These are phyloP conservation scores for Marisa cornuarietis DNA, from an alignment of 1,140 invertebrate species.

Conservation along the genomic window DNA sequence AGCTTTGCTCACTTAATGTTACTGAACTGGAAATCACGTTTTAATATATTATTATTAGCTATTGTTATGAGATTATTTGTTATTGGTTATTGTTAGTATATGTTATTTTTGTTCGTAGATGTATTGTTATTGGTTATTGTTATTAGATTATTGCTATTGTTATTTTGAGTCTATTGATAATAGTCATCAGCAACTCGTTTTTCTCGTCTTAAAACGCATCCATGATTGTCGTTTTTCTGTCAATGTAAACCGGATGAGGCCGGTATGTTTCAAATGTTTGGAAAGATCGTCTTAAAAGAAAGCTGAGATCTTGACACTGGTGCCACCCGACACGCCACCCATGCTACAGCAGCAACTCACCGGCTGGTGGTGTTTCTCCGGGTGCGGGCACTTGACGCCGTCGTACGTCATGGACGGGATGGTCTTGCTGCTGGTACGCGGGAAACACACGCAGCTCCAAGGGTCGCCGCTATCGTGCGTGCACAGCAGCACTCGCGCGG, in stretches of 20 bases:
- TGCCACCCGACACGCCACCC: neutral
- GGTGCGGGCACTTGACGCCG: slow-evolving; percentile 40
- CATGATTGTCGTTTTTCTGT: neutral
- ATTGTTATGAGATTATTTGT: too few relatives aligned
- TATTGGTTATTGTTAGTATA: too few relatives aligned
- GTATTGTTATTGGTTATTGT: too few relatives aligned
- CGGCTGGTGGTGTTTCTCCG: slow-evolving; percentile 30
- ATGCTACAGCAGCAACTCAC: neutral
- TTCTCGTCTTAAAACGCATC: too few relatives aligned
- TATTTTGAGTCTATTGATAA: too few relatives aligned
- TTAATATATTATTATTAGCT: too few relatives aligned
- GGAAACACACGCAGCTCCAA: slow-evolving; percentile 36
- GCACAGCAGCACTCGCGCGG: slow-evolving; percentile 29
- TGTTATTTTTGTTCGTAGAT: too few relatives aligned
- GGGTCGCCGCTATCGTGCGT: slow-evolving; percentile 34
- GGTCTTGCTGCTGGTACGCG: slow-evolving; percentile 34
- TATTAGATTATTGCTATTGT: too few relatives aligned
- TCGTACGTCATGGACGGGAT: slow-evolving; percentile 51
- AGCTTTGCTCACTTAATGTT: too few relatives aligned
- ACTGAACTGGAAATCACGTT: too few relatives aligned
- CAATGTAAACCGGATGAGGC: neutral
- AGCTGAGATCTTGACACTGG: neutral
- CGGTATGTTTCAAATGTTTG: neutral
- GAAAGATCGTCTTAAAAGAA: neutral
- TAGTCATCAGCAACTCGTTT: too few relatives aligned